Base-by-base conservation (phyloP, 1,140 invertebrate genomes). In the Drosophila murphyi region DNA sequence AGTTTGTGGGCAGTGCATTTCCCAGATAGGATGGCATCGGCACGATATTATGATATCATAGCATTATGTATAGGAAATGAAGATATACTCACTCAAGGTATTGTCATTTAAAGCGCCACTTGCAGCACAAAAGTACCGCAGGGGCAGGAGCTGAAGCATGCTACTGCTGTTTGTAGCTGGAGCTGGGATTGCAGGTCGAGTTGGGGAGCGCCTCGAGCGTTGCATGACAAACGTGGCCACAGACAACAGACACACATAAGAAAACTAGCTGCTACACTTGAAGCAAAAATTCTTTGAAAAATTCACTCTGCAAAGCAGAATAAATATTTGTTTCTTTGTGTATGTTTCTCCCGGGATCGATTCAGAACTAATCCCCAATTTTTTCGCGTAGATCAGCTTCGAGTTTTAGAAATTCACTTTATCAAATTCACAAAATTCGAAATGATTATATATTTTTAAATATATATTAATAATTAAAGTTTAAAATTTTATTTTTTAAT, bases 101-200 rank as follows among this genome's bases (percentile, higher is more conserved):
- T 68, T 72, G 69, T 72, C 69, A 65, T 72, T 72, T 72, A 50
- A 72, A 56, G 69, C 45, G 45, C 8, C 61, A 72, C 69, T 72
- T 72, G 55, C 54, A 29, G 12, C 54, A 39, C 54, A 48, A 20
- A 6, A 4, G 32, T 31, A 6, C 34, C 31, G 34, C 12, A 20
- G 20, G 52, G n/a, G 34, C 34, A 34, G 34, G 5, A 34, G 39
- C 10, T 43, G 39, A 43, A 43, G 39, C 10, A 4, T n/a, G 3
- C 4, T n/a, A 43, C 39, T 43, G 39, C 10, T 43, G 10, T 43
- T 31, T 20, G 28, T 4, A 34, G 32, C 51, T 31, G 5, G 39
- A 29, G 20, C 29, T 54, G 50, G 2, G 29, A 64, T 64, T 54
- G 50, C n/a, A 52, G 48, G 52, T 54, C 10, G 12, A n/a, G 60